phyloP scores from a whole-genome alignment of 2,113 vertebrate species.

The Cisticola juncidis region DNA sequence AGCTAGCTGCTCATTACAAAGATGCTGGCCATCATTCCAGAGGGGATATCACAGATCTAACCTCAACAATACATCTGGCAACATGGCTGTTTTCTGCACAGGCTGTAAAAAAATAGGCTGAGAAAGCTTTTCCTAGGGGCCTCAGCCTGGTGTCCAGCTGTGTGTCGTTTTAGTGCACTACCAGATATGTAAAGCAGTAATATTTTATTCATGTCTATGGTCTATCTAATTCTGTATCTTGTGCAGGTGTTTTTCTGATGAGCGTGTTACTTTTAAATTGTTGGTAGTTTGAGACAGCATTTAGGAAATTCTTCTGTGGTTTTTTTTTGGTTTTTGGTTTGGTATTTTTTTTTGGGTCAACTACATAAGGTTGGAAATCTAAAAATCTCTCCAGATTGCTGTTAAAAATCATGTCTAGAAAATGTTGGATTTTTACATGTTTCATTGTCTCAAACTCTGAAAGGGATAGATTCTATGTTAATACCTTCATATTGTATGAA shows the following conservation, averaged over 20 bases:
- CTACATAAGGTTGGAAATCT: not conserved
- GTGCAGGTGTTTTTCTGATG: not conserved
- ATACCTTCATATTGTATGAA: not conserved
- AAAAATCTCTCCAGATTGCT: not conserved
- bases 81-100: not conserved
- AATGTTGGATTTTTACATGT: not conserved
- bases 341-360: not conserved
- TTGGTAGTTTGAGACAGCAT: not conserved
- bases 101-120: slow-evolving; percentile 1
- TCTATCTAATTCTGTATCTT: not conserved
- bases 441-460: not conserved
- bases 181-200: not conserved
- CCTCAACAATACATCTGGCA: slow-evolving; percentile 38
- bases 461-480: not conserved
- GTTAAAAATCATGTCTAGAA: not conserved
- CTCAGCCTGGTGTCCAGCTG: not conserved
- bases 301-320: not conserved
- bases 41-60: slow-evolving; percentile 25
- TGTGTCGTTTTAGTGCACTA: not conserved
- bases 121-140: slow-evolving; percentile 12
- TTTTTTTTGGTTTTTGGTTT: not conserved
- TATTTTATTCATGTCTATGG: not conserved
- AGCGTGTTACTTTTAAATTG: not conserved
- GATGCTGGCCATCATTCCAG: slow-evolving; percentile 7
- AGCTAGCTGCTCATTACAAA: not conserved